Evolutionary conservation across 2,797 vertebrate species (phyloP).

Genomic region (Rhincodon typus): DNA sequence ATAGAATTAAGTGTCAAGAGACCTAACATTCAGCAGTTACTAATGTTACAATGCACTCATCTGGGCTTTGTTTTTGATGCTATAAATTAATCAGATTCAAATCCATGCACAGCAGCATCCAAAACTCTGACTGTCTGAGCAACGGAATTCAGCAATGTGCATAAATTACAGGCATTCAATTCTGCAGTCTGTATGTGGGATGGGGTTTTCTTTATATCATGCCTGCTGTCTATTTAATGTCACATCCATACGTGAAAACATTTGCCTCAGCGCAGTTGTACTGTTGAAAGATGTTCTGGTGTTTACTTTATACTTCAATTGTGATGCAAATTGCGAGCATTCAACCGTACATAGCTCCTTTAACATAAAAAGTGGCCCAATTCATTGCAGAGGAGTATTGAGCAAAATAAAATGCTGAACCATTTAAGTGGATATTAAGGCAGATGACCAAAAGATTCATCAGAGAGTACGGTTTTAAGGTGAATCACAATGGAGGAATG

Average conservation of each 20-base stretch:
- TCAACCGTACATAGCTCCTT: neutral
- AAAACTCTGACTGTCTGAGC: neutral
- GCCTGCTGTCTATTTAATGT: neutral
- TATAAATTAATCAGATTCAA: neutral
- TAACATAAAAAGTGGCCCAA: neutral
- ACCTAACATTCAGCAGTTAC: neutral
- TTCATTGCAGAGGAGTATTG: neutral
- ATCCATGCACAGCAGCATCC: neutral
- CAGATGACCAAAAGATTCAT: neutral
- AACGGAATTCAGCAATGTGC: neutral
- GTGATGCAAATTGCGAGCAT: neutral
- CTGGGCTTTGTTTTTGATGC: neutral
- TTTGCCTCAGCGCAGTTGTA: neutral
- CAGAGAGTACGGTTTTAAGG: neutral
- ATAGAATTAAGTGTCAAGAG: neutral
- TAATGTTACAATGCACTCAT: neutral
- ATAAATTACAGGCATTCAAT: slow-evolving; percentile 1
- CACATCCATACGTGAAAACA: neutral
- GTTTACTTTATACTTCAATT: too few species aligned
- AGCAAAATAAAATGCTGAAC: neutral
- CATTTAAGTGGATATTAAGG: neutral
- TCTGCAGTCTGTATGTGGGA: neutral
- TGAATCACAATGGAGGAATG: neutral
- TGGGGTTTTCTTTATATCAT: neutral
- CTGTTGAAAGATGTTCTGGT: neutral